Conservation (phyloP, 2,113 vertebrate genomes). For the Ailurus styani region DNA sequence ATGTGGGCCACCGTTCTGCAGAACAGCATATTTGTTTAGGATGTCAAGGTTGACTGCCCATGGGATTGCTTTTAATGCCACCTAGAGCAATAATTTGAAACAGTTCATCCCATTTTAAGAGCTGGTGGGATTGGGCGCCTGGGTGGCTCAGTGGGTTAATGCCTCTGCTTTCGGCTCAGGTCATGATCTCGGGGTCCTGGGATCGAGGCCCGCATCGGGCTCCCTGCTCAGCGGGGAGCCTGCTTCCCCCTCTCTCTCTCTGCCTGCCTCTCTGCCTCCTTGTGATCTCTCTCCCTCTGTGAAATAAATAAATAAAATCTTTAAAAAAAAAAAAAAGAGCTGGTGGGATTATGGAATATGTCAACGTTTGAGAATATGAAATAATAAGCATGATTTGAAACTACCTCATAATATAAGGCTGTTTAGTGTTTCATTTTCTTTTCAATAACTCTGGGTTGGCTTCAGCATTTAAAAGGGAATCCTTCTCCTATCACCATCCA, state of each 20-base stretch:
- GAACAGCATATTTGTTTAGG: conserved; percentile 20
- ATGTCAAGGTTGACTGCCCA: conserved; percentile 18
- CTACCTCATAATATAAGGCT: not conserved
- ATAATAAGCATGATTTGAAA: conserved; percentile 9
- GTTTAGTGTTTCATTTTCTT: not conserved
- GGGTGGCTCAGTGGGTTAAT: no score
- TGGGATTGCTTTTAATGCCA: conserved; percentile 38
- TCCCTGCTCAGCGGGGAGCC: no score
- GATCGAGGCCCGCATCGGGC: no score
- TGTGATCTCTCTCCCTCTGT: no score
- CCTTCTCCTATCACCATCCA: not conserved
- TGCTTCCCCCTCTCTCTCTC: no score
- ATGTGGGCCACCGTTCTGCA: not conserved
- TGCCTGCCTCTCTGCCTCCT: no score
- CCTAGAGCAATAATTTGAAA: conserved; percentile 35
- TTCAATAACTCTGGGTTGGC: not conserved
- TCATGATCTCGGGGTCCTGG: no score
- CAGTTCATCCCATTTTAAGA: not conserved
- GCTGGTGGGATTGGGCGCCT: not conserved
- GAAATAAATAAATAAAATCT: no score
- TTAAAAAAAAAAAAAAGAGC: no score
- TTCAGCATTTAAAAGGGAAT: not conserved
- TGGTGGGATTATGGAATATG: not conserved
- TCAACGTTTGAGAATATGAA: not conserved
- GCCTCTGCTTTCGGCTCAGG: no score